phyloP scores from a whole-genome alignment of 2,797 vertebrate species.

The Gallinago stenura region DNA sequence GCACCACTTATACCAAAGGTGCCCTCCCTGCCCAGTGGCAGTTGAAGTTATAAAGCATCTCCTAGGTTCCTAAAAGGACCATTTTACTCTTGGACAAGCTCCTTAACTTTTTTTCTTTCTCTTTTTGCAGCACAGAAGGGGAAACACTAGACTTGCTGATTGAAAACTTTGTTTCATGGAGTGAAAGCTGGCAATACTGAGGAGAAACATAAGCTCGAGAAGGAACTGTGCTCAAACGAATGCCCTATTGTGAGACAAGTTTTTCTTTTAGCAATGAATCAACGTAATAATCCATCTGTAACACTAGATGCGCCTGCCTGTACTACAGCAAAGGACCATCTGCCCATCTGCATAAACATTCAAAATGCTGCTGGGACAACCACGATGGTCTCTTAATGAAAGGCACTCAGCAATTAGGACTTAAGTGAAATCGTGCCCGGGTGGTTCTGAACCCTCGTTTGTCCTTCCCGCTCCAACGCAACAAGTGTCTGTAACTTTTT shows the following conservation, averaged over 20 bases:
- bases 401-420: slow-evolving; percentile 56
- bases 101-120: neutral
- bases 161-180: slow-evolving; percentile 9
- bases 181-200: neutral
- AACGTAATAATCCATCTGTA: slow-evolving; percentile 73
- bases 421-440: slow-evolving; percentile 14
- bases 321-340: slow-evolving; percentile 65
- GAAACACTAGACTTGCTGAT: neutral
- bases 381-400: slow-evolving; percentile 46
- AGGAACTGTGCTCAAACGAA: neutral
- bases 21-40: neutral
- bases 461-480: slow-evolving; percentile 15
- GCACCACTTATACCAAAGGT: neutral
- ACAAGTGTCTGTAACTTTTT: slow-evolving; percentile 67
- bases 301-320: slow-evolving; percentile 49
- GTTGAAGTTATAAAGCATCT: neutral
- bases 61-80: neutral
- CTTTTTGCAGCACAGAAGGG: neutral
- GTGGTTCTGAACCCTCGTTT: slow-evolving; percentile 28
- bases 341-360: slow-evolving; percentile 66
- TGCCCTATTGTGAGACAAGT: slow-evolving; percentile 52
- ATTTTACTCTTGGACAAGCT: neutral
- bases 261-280: slow-evolving; percentile 58
- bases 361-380: slow-evolving; percentile 42
- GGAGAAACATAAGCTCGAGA: slow-evolving; percentile 24